Base-by-base conservation (phyloP, 2,888 invertebrate genomes). In the Ornithoptera priamus region DNA sequence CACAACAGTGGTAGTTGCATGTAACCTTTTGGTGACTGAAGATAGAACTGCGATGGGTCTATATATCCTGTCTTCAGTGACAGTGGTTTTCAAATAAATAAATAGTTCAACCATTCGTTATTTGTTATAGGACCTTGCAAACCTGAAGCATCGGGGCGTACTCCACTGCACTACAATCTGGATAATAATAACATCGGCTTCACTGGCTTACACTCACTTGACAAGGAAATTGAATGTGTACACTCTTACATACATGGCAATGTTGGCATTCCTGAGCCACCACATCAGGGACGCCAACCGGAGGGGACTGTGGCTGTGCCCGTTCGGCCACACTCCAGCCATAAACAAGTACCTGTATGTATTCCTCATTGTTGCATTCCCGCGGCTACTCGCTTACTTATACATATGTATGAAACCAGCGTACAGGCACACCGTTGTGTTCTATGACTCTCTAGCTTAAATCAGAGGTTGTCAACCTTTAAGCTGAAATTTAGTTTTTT, bases 81-180 rank as follows among this genome's bases (percentile, higher is more conserved):
- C 30, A 4, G 30, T 3, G 30, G 2, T 30, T 30, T 0, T 3
- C 30, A 30, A 30, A 30, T 5, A 30, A 30, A 30, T 30, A 5
- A 30, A 30, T 0, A 39, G 39, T 7, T 6, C 39, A 1, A 10
- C 7, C 39, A 8, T 10, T 36, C 2, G 36, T 4, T 20, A 0
- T 72, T 72, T 75, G 4, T 88, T 86, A 1, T 85, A 92, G 92
- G 90, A 90, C 42, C 72, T 89, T 53, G 76, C 78, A 0, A 81
- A 80, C 18, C 42, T 86, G 0, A 85, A 81, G 65, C 82, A 84
- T 20, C 75, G 92, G 12, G 92, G 92, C 0, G 75, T 91, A 0
- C 83, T 92, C 70, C 92, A 92, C 64, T 89, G 89, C 71, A 86
- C 90, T 0, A 81, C 89, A 0, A 81, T 89, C 42, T 89, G 87